Conservation (phyloP, 2,888 invertebrate genomes). For the Petrolisthes cinctipes region DNA sequence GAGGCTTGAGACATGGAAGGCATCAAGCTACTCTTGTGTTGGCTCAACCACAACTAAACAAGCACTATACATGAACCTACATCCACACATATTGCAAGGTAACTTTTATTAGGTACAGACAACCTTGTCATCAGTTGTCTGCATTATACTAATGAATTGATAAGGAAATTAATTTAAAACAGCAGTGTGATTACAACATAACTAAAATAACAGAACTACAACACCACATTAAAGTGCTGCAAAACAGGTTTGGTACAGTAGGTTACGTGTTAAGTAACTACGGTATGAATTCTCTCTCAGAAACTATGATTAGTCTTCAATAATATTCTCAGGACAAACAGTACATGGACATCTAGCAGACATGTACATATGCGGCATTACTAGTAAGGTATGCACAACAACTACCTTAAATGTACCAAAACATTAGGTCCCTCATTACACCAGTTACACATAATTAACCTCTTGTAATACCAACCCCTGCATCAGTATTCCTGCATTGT, state of each 20-base stretch:
- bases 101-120: constrained; percentile 47
- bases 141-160: constrained; percentile 27
- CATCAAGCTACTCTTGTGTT: constrained; percentile 56
- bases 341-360: constrained; percentile 43
- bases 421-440: constrained; percentile 20
- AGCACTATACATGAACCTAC: constrained; percentile 58
- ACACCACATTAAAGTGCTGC: constrained; percentile 40
- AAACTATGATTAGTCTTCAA: constrained; percentile 10
- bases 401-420: constrained; percentile 39
- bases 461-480: not conserved
- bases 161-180: constrained; percentile 2
- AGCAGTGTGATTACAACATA: constrained; percentile 22
- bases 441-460: not conserved
- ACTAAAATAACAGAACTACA: constrained; percentile 39
- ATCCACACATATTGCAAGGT: constrained; percentile 55
- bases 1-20: constrained; percentile 58
- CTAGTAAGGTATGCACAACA: constrained; percentile 52
- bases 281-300: not conserved
- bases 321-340: constrained; percentile 35
- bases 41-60: constrained; percentile 51
- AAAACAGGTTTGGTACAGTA: constrained; percentile 29
- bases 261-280: constrained; percentile 34
- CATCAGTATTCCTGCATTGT: not conserved
- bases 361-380: constrained; percentile 53
- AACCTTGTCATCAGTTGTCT: constrained; percentile 51